These are phyloP conservation scores for Silvanus unidentatus DNA, from an alignment of 2,888 invertebrate genomes.

Conservation along the genomic window DNA sequence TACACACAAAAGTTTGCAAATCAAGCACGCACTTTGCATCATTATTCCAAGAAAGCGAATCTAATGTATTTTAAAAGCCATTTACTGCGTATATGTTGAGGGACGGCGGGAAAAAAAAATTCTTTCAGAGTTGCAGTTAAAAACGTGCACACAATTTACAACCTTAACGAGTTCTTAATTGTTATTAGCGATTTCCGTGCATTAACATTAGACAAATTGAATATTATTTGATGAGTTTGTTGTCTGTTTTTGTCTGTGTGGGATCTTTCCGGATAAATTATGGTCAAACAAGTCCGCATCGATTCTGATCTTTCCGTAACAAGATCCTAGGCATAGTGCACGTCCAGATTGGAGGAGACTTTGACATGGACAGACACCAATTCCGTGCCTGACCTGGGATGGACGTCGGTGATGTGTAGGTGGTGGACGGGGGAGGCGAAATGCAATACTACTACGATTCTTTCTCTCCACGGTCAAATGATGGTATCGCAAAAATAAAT, in stretches of 20 bases:
- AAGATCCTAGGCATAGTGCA: too few species aligned
- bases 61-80: neutral
- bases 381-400: neutral
- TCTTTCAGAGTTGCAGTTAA: too few species aligned
- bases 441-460: neutral
- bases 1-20: too few species aligned
- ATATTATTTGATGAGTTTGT: neutral
- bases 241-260: too few species aligned
- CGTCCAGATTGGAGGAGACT: neutral
- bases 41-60: constrained; percentile 1
- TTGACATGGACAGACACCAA: neutral
- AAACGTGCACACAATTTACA: neutral
- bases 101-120: too few species aligned
- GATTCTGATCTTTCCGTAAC: too few species aligned
- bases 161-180: constrained; percentile 2
- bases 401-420: neutral
- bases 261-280: too few species aligned
- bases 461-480: constrained; percentile 8
- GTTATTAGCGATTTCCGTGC: neutral
- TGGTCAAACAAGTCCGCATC: too few species aligned
- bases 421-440: neutral
- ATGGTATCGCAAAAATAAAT: constrained; percentile 25
- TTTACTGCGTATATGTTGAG: constrained; percentile 1
- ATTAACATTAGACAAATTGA: neutral
- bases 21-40: constrained; percentile 1